Evolutionary conservation across 2,797 vertebrate genomes (phyloP).

Genomic region (Galagoides demidoff): DNA sequence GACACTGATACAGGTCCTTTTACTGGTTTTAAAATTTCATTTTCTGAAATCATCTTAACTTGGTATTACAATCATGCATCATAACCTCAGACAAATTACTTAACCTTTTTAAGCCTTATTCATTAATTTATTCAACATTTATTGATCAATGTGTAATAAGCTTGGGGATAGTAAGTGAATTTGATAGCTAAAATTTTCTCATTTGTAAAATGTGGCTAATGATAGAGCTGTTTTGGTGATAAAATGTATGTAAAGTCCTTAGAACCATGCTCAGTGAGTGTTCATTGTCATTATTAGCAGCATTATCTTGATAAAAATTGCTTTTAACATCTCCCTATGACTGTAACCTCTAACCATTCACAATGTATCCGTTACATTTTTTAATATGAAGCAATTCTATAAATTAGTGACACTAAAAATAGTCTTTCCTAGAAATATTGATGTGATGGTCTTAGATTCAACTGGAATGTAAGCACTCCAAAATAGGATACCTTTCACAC

Average conservation of each 20-base stretch:
- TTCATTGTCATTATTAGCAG: slow-evolving; percentile 20
- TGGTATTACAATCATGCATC: slow-evolving; percentile 40
- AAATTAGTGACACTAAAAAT: slow-evolving; percentile 35
- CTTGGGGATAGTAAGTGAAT: slow-evolving; percentile 41
- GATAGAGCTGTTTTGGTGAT: slow-evolving; percentile 38
- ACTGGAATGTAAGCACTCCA: not conserved
- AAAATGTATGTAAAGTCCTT: slow-evolving; percentile 38
- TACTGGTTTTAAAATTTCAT: slow-evolving; percentile 52
- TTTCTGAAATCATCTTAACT: slow-evolving; percentile 53
- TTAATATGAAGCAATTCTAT: slow-evolving; percentile 39
- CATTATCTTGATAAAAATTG: slow-evolving; percentile 56
- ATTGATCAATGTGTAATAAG: slow-evolving; percentile 32
- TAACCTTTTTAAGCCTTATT: slow-evolving; percentile 41
- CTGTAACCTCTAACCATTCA: slow-evolving; percentile 5
- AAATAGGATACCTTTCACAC: slow-evolving; percentile 3
- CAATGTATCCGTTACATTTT: slow-evolving; percentile 18
- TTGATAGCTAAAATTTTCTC: slow-evolving; percentile 34
- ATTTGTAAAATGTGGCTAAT: slow-evolving; percentile 57
- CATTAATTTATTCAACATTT: slow-evolving; percentile 60
- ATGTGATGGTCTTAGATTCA: slow-evolving; percentile 25
- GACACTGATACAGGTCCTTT: slow-evolving; percentile 19
- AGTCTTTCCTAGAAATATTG: slow-evolving; percentile 53
- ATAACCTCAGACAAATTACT: slow-evolving; percentile 53
- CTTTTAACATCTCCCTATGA: slow-evolving; percentile 36
- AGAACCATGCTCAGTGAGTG: slow-evolving; percentile 27